Percentiles rank a stretch among this genome's conserved stretches.
phyloP scores from a whole-genome alignment of 2,113 vertebrate genomes.

The Progne subis region DNA sequence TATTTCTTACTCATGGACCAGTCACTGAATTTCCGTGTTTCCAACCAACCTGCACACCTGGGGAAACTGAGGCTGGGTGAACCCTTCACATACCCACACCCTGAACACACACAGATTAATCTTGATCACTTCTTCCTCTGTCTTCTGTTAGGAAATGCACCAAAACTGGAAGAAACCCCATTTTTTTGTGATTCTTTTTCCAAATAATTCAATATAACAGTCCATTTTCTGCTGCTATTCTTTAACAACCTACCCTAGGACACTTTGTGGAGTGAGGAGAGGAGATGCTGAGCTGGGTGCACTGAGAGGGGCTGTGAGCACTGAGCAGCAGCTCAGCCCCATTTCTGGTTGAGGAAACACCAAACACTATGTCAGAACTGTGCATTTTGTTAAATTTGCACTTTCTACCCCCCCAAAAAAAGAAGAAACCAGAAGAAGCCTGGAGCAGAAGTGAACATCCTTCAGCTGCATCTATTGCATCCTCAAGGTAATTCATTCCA shows the following conservation, averaged over 20 bases:
- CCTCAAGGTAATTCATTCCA: neutral
- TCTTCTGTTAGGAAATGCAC: accelerated
- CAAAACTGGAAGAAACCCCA: neutral
- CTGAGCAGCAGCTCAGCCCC: neutral
- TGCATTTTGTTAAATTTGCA: neutral
- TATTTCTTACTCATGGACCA: neutral
- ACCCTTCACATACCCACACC: no score
- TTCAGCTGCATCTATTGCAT: neutral
- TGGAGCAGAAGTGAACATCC: neutral
- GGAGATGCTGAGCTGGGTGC: neutral
- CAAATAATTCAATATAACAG: neutral
- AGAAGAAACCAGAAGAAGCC: neutral
- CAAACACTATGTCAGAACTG: neutral
- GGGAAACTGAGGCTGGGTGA: neutral
- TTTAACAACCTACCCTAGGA: neutral
- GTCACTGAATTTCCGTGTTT: neutral
- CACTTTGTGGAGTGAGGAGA: neutral
- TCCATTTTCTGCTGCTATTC: neutral
- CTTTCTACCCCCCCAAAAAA: neutral
- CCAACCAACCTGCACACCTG: neutral
- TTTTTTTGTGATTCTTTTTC: neutral
- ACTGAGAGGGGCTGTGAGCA: neutral
- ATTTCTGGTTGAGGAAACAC: neutral
- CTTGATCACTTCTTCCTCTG: neutral
- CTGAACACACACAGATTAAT: neutral